Evolutionary conservation across 2,797 vertebrate genomes (phyloP), one percentile per base, ranked within the genome.

Genomic region (Moxostoma hubbsi): DNA sequence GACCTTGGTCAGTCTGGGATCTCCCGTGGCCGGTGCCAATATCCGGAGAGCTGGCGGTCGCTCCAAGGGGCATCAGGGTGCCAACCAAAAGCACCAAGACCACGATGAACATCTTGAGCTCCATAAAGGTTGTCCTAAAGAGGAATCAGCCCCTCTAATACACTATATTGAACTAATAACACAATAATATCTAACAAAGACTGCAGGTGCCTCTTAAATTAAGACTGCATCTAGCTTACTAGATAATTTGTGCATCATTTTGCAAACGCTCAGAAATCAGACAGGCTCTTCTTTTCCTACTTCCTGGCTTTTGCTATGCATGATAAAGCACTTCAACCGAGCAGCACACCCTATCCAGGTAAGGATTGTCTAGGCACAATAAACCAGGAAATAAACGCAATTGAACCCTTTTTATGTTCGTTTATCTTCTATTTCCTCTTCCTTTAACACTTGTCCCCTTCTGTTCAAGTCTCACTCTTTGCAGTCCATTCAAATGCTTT

Each of bases 31-130:
- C 12, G 12, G n/a, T 18, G 53, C 4, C 15, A 49, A 15, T 0
- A 16, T 87, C 84, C 61, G 88, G 85, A 16, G 90, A 88, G 82
- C 88, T 87, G 67, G 85, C 84, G 67, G 85, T 83, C 0, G 87
- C 90, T 50, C 87, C 89, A 47, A 87, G 73, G 0, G 76, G 87
- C 2, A 89, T 59, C 77, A 89, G 65, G 54, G 83, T 85, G 43
- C 86, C 86, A 81, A 85, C 58, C 75, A 93, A 71, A 0, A 91
- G 6, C 67, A 90, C 55, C 54, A 92, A 0, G 0, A 90, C 51
- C 73, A 86, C 0, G 61, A 91, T 49, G 63, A 93, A 49, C 13
- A 92, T 61, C 69, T 75, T 55, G 0, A 91, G 79, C 0, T 86
- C 81, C 55, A 79, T 84, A 76, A 86, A 77, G 78, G 82, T 71